Base-by-base conservation (phyloP, 2,113 vertebrate species). In the Plotosus lineatus region DNA sequence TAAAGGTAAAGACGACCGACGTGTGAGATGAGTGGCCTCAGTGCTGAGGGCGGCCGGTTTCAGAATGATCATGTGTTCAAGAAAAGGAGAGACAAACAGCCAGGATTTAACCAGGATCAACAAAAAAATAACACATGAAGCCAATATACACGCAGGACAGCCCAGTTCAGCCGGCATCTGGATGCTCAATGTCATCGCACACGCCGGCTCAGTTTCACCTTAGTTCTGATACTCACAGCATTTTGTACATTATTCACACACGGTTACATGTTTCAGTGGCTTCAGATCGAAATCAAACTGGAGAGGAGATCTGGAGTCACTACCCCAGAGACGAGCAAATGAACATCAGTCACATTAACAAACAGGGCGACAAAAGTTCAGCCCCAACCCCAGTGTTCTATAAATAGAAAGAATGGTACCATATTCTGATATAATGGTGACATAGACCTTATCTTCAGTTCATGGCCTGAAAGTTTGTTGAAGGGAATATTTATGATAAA, bases 181-280 rank as follows among this genome's bases (percentile, higher is more conserved):
- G 81, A 84, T 79, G n/a, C 84, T 44, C 80, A 85, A 79, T 8
- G 83, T 88, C 81, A 83, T 61, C 82, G 89, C 86, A 87, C 87
- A 90, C 88, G 87, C 86, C 85, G 91, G 90, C 92, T 94, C 91
- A 91, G 90, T 86, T 91, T 88, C 79, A 86, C 84, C 82, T 80
- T 53, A 83, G 76, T 50, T 88, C 88, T 88, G 77, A 83, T 89
- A 88, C 46, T 76, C 48, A 61, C 75, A 80, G 81, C 87, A 89
- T 91, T 85, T 92, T 93, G 84, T 92, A 93, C 92, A 94, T 90
- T 93, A 93, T 94, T 92, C 92, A 94, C 93, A 94, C 86, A 75
- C 85, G 83, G 86, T 84, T 87, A 89, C 89, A 88, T 86, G 71
- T 82, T 89, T 92, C 90, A 94, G 91, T 92, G 91, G 91, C 88